Evolutionary conservation across 2,113 vertebrate genomes (phyloP), one percentile per base, ranked within the genome.

Genomic region (Shinisaurus crocodilurus): DNA sequence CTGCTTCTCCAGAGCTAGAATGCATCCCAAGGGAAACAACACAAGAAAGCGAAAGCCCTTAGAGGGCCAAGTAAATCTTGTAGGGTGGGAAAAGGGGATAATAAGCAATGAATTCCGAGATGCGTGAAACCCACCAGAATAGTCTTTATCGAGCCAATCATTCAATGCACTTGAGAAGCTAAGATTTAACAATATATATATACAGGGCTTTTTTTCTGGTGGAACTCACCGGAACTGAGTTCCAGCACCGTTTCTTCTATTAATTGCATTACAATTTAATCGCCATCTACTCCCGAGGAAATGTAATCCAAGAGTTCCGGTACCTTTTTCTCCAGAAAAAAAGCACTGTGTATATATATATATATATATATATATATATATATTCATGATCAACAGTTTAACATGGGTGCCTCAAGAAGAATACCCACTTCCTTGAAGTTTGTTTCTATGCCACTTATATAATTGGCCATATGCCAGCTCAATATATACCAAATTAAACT

Each of bases 1-100:
- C 25, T 81, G 81, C 79, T 90, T 95, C 94, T 95, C 90, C 79
- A 86, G 90, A 91, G 83, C 57, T 93, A 94, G 94, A 96, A 80
- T 57, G 94, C 88, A 89, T 88, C 94, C 92, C 92, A 88, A 88
- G 92, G 94, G 95, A 94, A 74, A 74, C 70, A 93, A 89, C 86
- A 92, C 90, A 94, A 95, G 81, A 92, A 94, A 94, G 94, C 63
- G 13, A 93, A 95, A 91, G 54, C 48, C 77, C 77, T 90, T 75
- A 88, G 90, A 91, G 88, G n/a, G 57, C 88, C 82, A 90, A 76
- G 82, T 76, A 94, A 94, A 91, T 87, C 91, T 91, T 74, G 40
- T 57, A 88, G 60, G 34, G 65, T 5, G 82, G 86, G 89, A 94
- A 92, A 88, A 92, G 40, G 87, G 74, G 67, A 84, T 57, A 27